Conservation (phyloP, 2,797 vertebrate species). For the Spheniscus humboldti region DNA sequence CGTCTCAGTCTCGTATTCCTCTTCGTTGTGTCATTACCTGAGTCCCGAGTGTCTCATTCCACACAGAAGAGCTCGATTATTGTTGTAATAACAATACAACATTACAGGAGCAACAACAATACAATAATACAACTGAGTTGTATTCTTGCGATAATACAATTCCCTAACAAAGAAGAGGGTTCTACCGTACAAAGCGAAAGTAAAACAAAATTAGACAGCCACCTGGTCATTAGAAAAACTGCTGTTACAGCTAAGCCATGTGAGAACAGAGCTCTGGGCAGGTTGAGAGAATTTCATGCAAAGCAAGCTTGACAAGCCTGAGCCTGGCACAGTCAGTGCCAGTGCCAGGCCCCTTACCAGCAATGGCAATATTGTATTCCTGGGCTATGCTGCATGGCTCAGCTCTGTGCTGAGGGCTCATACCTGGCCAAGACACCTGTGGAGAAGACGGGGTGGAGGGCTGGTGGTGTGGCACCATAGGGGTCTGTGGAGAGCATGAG, state of each 20-base stretch:
- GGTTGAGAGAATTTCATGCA: not conserved
- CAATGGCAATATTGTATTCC: not conserved
- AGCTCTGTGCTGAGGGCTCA: not conserved
- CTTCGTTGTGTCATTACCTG: not conserved
- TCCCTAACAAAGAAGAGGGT: not conserved
- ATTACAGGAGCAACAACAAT: too few species aligned
- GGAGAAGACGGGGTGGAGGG: not conserved
- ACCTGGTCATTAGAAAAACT: not conserved
- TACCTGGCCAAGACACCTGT: not conserved
- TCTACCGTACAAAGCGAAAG: not conserved
- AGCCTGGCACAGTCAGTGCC: not conserved
- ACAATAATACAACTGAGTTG: too few species aligned
- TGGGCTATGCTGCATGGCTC: too few species aligned
- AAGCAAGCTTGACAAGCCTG: not conserved
- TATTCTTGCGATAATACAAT: not conserved
- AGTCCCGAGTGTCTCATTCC: not conserved
- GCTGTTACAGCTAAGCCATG: not conserved
- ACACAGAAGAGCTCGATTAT: not conserved
- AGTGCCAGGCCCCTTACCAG: not conserved
- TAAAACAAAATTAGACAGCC: not conserved
- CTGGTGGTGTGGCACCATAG: not conserved
- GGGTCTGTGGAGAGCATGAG: not conserved
- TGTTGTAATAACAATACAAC: not conserved
- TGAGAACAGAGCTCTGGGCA: not conserved
- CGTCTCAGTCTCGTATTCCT: not conserved